phyloP scores from a whole-genome alignment of 2,888 invertebrate genomes.

The Salpingus planirostris region DNA sequence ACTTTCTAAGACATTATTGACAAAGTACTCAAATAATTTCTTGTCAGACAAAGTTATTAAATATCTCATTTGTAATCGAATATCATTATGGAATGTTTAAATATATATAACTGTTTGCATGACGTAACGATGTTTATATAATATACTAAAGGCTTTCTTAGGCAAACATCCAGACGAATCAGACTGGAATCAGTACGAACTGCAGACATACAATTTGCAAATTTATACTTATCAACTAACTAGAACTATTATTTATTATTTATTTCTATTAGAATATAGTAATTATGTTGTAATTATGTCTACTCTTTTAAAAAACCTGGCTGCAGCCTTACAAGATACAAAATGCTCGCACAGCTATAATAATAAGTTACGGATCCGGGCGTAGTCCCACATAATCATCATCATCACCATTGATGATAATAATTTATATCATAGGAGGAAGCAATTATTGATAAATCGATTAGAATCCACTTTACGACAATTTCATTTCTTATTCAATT shows the following conservation, averaged over 20 bases:
- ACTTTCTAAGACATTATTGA: slow-evolving; percentile 38
- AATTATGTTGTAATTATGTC: slow-evolving; percentile 19
- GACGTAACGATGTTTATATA: slow-evolving; percentile 33
- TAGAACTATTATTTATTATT: slow-evolving; percentile 25
- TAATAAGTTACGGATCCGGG: slow-evolving; percentile 25
- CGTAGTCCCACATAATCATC: too few species aligned
- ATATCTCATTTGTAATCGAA: slow-evolving; percentile 13
- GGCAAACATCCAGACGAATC: slow-evolving; percentile 38
- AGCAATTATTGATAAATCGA: slow-evolving; percentile 26
- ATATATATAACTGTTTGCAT: slow-evolving; percentile 33
- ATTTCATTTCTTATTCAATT: slow-evolving; percentile 1
- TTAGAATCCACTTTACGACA: slow-evolving; percentile 23
- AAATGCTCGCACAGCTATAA: slow-evolving; percentile 30
- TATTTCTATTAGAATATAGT: slow-evolving; percentile 14
- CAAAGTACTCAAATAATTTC: slow-evolving; percentile 31
- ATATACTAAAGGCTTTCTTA: slow-evolving; percentile 41
- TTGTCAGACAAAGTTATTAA: slow-evolving; percentile 20
- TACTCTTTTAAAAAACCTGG: slow-evolving; percentile 35
- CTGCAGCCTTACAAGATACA: slow-evolving; percentile 33
- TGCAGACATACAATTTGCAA: slow-evolving; percentile 35
- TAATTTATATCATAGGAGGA: too few species aligned
- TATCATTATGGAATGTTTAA: slow-evolving; percentile 34
- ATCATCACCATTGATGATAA: too few species aligned
- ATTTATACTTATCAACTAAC: slow-evolving; percentile 35
- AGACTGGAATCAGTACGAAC: slow-evolving; percentile 37